Percentiles rank a stretch among this genome's conserved stretches.
phyloP scores from a whole-genome alignment of 2,797 vertebrate species.

The Sebastolobus altivelis region DNA sequence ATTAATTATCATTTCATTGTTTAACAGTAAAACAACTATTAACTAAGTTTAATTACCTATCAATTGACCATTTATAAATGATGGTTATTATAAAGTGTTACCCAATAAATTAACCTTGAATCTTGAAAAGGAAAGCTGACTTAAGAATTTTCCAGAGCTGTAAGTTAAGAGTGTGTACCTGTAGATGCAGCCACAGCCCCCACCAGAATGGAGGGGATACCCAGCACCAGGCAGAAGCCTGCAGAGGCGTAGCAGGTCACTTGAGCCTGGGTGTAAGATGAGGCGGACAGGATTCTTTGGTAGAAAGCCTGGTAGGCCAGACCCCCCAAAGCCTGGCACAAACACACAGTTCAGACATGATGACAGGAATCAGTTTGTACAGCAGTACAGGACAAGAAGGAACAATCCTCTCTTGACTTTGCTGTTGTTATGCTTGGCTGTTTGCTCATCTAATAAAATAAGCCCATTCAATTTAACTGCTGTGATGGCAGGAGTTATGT shows the following conservation, averaged over 20 bases:
- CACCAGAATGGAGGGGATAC: constrained; percentile 79
- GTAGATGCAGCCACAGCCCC: constrained; percentile 82
- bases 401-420: constrained; percentile 1
- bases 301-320: constrained; percentile 83
- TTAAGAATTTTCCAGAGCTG: background rate
- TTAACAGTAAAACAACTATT: no score
- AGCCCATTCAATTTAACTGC: background rate
- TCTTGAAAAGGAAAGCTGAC: no score
- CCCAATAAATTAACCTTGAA: background rate
- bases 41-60: no score
- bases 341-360: constrained; percentile 41
- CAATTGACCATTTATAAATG: no score
- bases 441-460: constrained; percentile 18
- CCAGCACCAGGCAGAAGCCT: constrained; percentile 80
- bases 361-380: constrained; percentile 29
- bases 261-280: constrained; percentile 81
- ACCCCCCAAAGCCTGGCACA: constrained; percentile 78
- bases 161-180: constrained; percentile 53
- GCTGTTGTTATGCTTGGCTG: constrained; percentile 15
- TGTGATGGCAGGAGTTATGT: constrained; percentile 7
- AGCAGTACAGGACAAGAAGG: constrained; percentile 3
- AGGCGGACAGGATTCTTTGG: constrained; percentile 80
- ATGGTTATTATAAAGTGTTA: no score
- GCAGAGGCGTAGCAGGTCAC: constrained; percentile 80
- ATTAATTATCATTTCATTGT: no score